A percentile compares a stretch with the other conserved stretches of the same genome.
These are phyloP conservation scores for Netelia melanura DNA, from an alignment of 2,888 invertebrate genomes.

Conservation along the genomic window DNA sequence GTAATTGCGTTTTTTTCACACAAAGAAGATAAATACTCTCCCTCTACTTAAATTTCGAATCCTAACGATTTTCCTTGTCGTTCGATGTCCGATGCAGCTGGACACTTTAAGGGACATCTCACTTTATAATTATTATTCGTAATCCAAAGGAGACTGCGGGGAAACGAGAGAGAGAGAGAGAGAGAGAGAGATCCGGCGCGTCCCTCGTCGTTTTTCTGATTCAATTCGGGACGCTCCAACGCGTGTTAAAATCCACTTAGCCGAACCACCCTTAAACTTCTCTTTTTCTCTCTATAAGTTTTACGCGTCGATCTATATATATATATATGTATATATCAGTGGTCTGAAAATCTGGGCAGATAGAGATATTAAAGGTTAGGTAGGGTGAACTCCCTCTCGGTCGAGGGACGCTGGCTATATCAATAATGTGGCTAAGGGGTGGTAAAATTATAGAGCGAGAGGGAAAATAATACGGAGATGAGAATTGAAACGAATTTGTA, in stretches of 20 bases:
- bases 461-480: constrained; percentile 4
- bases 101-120: neutral
- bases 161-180: neutral
- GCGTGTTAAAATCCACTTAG: constrained; percentile 64
- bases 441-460: constrained; percentile 25
- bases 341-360: constrained; percentile 18
- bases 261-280: constrained; percentile 25
- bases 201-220: constrained; percentile 20
- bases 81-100: too few relatives aligned
- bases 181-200: neutral
- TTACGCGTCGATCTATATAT: neutral
- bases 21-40: too few relatives aligned
- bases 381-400: constrained; percentile 25
- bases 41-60: too few relatives aligned
- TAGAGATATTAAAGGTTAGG: constrained; percentile 40
- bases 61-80: too few relatives aligned
- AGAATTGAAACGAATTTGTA: constrained; percentile 12
- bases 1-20: too few relatives aligned
- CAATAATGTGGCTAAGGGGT: constrained; percentile 25
- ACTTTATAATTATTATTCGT: constrained; percentile 59
- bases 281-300: constrained; percentile 37
- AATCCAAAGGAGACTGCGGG: constrained; percentile 36
- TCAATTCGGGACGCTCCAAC: constrained; percentile 56
- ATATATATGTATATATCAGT: neutral
- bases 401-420: constrained; percentile 9